Evolutionary conservation across 2,797 vertebrate species (phyloP).

Genomic region (Arnoldichthys spilopterus): DNA sequence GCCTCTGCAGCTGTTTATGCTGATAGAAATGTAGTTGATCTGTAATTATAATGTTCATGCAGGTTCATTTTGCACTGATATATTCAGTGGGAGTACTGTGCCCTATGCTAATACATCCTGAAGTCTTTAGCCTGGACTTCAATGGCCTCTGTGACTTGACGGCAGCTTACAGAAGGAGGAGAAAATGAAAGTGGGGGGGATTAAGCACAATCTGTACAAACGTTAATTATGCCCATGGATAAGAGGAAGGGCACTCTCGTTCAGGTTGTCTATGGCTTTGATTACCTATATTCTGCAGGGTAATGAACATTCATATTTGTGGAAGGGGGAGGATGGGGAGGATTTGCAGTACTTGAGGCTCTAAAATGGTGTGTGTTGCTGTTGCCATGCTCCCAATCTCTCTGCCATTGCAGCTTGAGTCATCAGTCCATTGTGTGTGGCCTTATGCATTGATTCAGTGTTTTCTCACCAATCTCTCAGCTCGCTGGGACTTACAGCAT

Average conservation of each 20-base stretch:
- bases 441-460: slow-evolving; percentile 33
- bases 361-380: slow-evolving; percentile 39
- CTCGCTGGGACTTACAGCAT: slow-evolving; percentile 26
- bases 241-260: slow-evolving; percentile 13
- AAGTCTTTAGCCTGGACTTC: background rate
- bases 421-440: slow-evolving; percentile 28
- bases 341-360: slow-evolving; percentile 17
- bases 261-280: slow-evolving; percentile 20
- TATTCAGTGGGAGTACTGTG: background rate
- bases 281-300: slow-evolving; percentile 18
- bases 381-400: slow-evolving; percentile 30
- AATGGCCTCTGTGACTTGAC: slow-evolving; percentile 7
- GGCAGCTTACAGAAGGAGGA: slow-evolving; percentile 12
- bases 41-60: background rate
- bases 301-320: slow-evolving; percentile 41
- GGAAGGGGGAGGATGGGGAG: slow-evolving; percentile 24
- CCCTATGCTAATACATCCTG: background rate
- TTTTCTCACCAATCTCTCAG: slow-evolving; percentile 34
- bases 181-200: slow-evolving; percentile 19
- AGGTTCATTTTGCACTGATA: background rate
- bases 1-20: background rate
- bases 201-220: slow-evolving; percentile 1
- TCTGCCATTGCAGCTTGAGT: slow-evolving; percentile 31
- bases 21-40: background rate
- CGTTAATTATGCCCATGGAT: slow-evolving; percentile 30